Evolutionary conservation across 2,113 vertebrate genomes (phyloP).

Genomic region (Campylomormyrus tamandua): DNA sequence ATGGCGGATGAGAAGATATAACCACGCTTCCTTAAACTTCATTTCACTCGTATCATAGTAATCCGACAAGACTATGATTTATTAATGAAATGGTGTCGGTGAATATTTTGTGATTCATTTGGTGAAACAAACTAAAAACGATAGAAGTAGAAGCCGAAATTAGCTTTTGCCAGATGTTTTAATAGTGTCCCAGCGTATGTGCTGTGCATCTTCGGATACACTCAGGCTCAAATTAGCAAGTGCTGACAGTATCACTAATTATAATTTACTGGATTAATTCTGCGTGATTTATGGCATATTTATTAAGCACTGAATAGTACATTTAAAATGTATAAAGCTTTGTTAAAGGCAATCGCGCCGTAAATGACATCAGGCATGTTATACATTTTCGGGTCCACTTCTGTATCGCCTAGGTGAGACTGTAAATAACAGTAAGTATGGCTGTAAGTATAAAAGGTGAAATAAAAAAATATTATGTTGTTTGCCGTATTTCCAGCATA

Average conservation of each 20-base stretch:
- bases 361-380: not conserved
- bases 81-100: not conserved
- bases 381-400: not conserved
- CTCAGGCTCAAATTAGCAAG: not conserved
- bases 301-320: not conserved
- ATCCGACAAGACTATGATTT: not conserved
- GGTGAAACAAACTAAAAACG: not conserved
- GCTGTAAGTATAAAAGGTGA: no score
- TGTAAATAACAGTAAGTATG: no score
- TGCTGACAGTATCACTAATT: not conserved
- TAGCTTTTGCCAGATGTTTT: not conserved
- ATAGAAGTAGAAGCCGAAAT: not conserved
- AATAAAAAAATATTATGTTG: not conserved
- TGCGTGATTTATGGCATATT: not conserved
- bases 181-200: not conserved
- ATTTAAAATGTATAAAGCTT: not conserved
- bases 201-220: not conserved
- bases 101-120: not conserved
- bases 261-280: not conserved
- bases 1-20: not conserved
- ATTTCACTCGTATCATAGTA: not conserved
- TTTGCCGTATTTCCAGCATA: not conserved
- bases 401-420: not conserved
- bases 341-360: not conserved
- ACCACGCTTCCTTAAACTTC: not conserved